Evolutionary conservation across 2,888 invertebrate genomes (phyloP).

Genomic region (Drosophila melanosoma): DNA sequence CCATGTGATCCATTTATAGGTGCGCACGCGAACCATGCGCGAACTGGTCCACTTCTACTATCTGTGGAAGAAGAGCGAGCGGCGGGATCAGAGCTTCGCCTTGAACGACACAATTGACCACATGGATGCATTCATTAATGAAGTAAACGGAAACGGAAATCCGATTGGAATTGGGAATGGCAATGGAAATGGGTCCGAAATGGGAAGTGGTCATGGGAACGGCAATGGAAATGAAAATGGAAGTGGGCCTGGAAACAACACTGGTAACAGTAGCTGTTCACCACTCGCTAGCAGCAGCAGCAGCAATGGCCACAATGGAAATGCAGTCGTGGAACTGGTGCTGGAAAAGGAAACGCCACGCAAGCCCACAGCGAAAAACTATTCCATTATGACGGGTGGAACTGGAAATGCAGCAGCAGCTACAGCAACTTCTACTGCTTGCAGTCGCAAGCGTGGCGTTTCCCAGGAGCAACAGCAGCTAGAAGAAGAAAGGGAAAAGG

Average conservation of each 20-base stretch:
- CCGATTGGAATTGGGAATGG: conserved; percentile 23
- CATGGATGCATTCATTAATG: conserved; percentile 83
- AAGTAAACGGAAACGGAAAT: conserved; percentile 50
- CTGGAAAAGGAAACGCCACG: conserved; percentile 49
- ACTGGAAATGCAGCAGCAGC: conserved; percentile 3
- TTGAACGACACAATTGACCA: conserved; percentile 84
- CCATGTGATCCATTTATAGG: conserved; percentile 70
- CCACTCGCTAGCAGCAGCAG: conserved; percentile 38
- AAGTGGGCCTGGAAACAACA: conserved; percentile 14
- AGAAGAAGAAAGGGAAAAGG: conserved; percentile 25
- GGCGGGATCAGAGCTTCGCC: conserved; percentile 90
- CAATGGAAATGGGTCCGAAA: conserved; percentile 27
- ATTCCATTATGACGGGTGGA: conserved; percentile 79
- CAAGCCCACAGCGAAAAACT: conserved; percentile 66
- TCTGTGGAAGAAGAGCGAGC: conserved; percentile 99
- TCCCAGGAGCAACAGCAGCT: conserved; percentile 32
- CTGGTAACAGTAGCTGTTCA: conserved; percentile 36
- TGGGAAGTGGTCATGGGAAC: conserved; percentile 17
- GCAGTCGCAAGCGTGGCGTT: conserved; percentile 48
- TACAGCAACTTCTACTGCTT: conserved; percentile 4
- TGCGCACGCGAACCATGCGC: conserved; percentile 96
- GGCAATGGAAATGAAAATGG: conserved; percentile 13
- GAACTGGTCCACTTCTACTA: conserved; percentile 98
- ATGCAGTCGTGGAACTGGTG: background rate
- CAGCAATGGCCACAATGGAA: conserved; percentile 38